Percentiles rank a stretch among this genome's conserved stretches.
These are phyloP conservation scores for Sphaerophoria taeniata DNA, from an alignment of 2,888 invertebrate genomes.

Conservation along the genomic window DNA sequence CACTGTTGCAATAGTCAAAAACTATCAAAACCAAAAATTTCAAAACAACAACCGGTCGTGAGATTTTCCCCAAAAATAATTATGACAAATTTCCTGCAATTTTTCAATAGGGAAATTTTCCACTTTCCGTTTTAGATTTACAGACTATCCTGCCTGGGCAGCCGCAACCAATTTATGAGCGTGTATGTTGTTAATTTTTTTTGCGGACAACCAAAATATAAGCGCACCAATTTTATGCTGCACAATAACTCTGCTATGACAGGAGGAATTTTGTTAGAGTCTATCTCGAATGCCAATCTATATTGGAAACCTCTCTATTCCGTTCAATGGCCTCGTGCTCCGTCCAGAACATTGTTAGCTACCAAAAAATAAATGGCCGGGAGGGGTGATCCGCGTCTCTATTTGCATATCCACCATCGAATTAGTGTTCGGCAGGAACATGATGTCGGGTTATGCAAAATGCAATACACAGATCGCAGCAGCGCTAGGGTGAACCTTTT, in stretches of 20 bases:
- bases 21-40: not conserved
- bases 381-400: slow-evolving; percentile 25
- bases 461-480: slow-evolving; percentile 53
- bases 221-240: slow-evolving; percentile 44
- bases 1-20: not conserved
- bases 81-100: slow-evolving; percentile 65
- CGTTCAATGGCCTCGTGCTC: not conserved
- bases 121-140: slow-evolving; percentile 25
- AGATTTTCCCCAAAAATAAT: slow-evolving; percentile 60
- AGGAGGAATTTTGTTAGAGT: slow-evolving; percentile 37
- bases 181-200: slow-evolving; percentile 21
- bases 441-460: slow-evolving; percentile 31
- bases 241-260: slow-evolving; percentile 45
- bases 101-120: slow-evolving; percentile 31
- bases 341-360: not conserved
- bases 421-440: slow-evolving; percentile 50
- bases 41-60: not conserved
- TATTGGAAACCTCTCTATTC: slow-evolving; percentile 30
- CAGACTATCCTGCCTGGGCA: not conserved
- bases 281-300: slow-evolving; percentile 64
- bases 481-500: slow-evolving; percentile 17
- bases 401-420: slow-evolving; percentile 72
- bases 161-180: too few species aligned
- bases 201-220: slow-evolving; percentile 41
- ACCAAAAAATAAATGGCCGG: not conserved